Evolutionary conservation across 1,140 invertebrate genomes (phyloP).

Genomic region (Diuraphis noxia): DNA sequence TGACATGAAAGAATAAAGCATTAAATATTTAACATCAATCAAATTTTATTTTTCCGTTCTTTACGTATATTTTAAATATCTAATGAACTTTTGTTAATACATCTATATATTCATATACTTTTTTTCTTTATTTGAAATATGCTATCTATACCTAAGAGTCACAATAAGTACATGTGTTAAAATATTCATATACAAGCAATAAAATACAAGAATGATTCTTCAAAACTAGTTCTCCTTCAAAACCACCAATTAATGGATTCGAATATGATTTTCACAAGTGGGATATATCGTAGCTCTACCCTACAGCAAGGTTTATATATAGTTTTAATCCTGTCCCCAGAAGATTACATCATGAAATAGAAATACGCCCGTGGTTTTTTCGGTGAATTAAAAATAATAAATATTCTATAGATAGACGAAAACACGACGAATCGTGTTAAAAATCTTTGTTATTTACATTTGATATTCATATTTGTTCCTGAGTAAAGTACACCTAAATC

Average conservation of each 20-base stretch:
- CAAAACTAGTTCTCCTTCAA: too few relatives aligned
- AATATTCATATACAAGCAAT: too few relatives aligned
- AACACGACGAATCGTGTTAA: neutral
- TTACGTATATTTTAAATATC: too few relatives aligned
- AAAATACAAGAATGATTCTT: too few relatives aligned
- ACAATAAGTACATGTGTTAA: too few relatives aligned
- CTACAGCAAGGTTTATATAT: neutral
- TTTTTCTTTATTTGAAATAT: too few relatives aligned
- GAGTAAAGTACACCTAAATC: fast-evolving
- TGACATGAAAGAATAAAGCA: neutral
- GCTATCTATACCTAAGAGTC: too few relatives aligned
- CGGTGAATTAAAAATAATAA: neutral
- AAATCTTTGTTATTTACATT: neutral
- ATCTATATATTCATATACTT: too few relatives aligned
- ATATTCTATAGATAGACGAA: too few relatives aligned
- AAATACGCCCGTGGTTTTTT: neutral
- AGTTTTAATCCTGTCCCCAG: neutral
- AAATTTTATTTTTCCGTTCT: too few relatives aligned
- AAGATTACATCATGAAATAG: neutral
- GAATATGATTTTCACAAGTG: neutral
- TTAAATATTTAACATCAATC: too few relatives aligned
- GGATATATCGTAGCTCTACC: neutral
- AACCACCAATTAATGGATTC: neutral
- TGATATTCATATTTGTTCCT: neutral
- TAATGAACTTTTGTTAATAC: too few relatives aligned